Base-by-base conservation (phyloP, 2,888 invertebrate species). In the Epicampocera succincta region DNA sequence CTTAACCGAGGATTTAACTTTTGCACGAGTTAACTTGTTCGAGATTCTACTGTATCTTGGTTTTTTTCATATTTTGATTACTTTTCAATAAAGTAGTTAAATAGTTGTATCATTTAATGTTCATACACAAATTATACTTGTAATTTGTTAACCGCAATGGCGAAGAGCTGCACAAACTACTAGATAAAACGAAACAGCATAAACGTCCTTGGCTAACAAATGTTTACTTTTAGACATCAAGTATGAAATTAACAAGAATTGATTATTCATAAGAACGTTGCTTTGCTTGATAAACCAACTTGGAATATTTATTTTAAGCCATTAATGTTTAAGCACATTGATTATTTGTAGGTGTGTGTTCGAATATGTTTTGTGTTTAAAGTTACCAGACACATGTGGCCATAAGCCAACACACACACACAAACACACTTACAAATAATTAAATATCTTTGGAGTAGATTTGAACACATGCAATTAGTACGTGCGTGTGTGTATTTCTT, bases 131-230 rank as follows among this genome's bases (percentile, higher is more conserved):
- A 29, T 46, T 25, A 46, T 60, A 42, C 56, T 58, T 66, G 42
- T 42, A 21, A 33, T 61, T 61, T 42, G n/a, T 17, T 33, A 54
- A 46, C 60, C 68, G 61, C 76, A 61, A 52, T 52, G 52, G 29
- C 40, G 44, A 33, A 21, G 38, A 42, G 44, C 29, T 68, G 15
- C 58, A 72, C 1, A 63, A 56, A 38, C 19, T 42, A 63, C 42
- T 50, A 15, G 60, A 25, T 52, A 17, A 25, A 66, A 9, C 11
- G 19, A 66, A 48, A 58, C 46, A 56, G 71, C 19, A 50, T 72
- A 21, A 78, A 78, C 77, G 77, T 65, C 77, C 77, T 78, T 78
- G 77, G 13, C 19, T 58, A 76, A 29, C 4, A 61, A 60, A 42
- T 61, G 42, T 50, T 75, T 33, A 40, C 50, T 44, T 33, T 46